Base-by-base conservation (phyloP, 2,113 vertebrate species). In the Cephalopterus ornatus region DNA sequence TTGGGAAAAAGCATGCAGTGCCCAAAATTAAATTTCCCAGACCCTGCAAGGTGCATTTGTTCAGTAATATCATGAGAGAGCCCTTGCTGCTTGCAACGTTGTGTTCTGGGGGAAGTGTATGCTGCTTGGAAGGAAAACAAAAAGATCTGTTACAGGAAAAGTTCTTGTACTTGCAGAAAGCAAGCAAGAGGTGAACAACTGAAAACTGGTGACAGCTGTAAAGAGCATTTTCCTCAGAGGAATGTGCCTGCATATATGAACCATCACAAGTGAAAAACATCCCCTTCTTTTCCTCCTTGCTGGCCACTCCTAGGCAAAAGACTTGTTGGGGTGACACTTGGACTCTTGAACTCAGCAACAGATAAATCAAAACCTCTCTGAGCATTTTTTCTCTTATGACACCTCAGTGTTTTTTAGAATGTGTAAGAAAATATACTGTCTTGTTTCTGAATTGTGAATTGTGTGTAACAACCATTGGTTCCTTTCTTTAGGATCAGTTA, bases 401-500 rank as follows among this genome's bases (percentile, higher is more conserved):
- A 33, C 8, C 28, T 32, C 28, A 59, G 61, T 58, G 7, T 19
- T 79, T 82, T 66, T 15, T 13, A 8, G 65, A 50, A 46, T 44
- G 5, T 55, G 2, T 61, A 19, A 74, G 53, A 76, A 22, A n/a
- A 17, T 44, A 13, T 53, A 22, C 33, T 74, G 16, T 37, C 79
- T 83, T 56, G 18, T 73, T 92, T 70, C 53, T 74, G 50, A 85
- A 2, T 30, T 4, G 26, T n/a, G 17, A 75, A n/a, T 65, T 50
- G 35, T 74, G 39, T 76, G 41, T 97, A 93, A 96, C 7, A 44
- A 32, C 13, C 50, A 9, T 89, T 86, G 47, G 8, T 90, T 91
- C 42, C 85, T 70, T n/a, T 78, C 56, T 22, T 35, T 72, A 99
- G 99, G 98, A 98, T 99, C 90, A 99, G 99, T 96, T 99, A 99